Evolutionary conservation across 2,797 vertebrate genomes (phyloP), one percentile per base, ranked within the genome.

Genomic region (Holocentrus rufus): DNA sequence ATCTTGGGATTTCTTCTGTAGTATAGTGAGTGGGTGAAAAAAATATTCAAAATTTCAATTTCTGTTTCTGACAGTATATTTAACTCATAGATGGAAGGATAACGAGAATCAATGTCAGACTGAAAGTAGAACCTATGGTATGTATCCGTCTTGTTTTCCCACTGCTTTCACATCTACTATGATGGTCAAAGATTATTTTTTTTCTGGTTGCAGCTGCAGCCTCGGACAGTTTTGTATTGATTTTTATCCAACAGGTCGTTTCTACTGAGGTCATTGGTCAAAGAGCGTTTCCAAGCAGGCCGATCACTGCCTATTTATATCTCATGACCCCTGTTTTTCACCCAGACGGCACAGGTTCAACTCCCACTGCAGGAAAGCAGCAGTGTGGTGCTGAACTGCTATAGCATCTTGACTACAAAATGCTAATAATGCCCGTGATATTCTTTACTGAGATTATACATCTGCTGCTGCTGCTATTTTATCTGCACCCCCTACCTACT

Each of bases 391-490:
- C 11, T 42, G 10, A 42, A 42, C 11, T 11, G 25, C 14, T 53
- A 52, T 64, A 64, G 53, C 22, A 5, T 61, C 56, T 17, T 65
- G 54, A 72, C 42, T 54, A 65, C 72, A 73, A 75, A 50, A 80
- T 77, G 77, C 68, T 36, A 61, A 53, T 74, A 80, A 82, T 71
- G 72, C 56, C 66, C 25, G 71, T 14, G 58, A 67, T 14, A 27
- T 64, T 76, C 25, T 77, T 64, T 69, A 53, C 53, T 68, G 53
- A 65, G 68, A 71, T 81, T 20, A 67, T 10, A 52, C 64, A 58
- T 55, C 59, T 68, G 23, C 22, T 8, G 59, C 64, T 53, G 27
- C 53, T 50, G 65, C 50, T 30, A 30, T 72, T 39, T 17, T 20
- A 15, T n/a, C 52, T n/a, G 17, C 44, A 22, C 14, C 2, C 60